phyloP scores from a whole-genome alignment of 2,113 vertebrate genomes.

The Pseudonaja textilis region DNA sequence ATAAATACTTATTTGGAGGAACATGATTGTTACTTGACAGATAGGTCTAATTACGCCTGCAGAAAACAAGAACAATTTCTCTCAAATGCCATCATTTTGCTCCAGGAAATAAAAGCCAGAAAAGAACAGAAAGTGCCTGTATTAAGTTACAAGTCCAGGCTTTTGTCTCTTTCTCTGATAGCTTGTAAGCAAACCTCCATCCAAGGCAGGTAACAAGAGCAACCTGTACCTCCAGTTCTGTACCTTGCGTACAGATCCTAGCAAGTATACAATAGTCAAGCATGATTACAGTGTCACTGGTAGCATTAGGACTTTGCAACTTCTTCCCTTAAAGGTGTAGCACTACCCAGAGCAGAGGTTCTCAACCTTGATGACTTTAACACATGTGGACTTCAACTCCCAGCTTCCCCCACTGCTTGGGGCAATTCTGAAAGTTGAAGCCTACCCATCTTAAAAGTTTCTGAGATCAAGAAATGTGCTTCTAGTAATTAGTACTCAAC shows the following conservation, averaged over 20 bases:
- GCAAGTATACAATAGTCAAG: background rate
- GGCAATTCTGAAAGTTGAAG: background rate
- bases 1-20: background rate
- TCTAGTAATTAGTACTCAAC: background rate
- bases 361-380: background rate
- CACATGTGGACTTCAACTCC: background rate
- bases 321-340: background rate
- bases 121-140: background rate
- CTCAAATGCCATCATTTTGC: background rate
- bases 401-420: background rate
- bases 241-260: background rate
- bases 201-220: background rate
- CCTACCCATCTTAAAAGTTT: background rate
- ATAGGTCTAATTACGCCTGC: background rate
- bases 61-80: background rate
- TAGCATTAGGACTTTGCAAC: background rate
- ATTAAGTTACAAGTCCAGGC: background rate
- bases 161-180: background rate
- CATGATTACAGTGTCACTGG: background rate
- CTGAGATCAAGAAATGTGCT: background rate
- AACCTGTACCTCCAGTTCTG: background rate
- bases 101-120: background rate
- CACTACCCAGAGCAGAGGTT: background rate
- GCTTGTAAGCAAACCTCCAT: background rate
- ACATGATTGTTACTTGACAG: background rate